Conservation (phyloP, 1,140 invertebrate species). For the Melanaphis sacchari region DNA sequence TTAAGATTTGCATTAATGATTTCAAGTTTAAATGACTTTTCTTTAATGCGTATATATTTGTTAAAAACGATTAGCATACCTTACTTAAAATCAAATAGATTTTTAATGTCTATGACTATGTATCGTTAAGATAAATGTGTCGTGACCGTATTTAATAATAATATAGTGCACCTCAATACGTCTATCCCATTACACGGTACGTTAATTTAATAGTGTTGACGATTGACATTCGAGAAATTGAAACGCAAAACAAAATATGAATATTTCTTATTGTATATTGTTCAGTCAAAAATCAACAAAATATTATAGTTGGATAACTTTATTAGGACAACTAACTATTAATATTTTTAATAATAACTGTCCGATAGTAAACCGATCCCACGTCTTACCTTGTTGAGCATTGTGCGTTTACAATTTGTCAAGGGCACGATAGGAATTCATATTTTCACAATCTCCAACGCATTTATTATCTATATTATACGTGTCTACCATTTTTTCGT, state of each 20-base stretch:
- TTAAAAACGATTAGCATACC: not conserved
- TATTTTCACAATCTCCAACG: slow-evolving; percentile 10
- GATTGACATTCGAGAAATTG: not conserved
- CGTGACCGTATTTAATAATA: slow-evolving; percentile 21
- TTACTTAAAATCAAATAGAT: slow-evolving; percentile 22
- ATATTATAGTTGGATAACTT: slow-evolving; percentile 10
- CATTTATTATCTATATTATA: not conserved
- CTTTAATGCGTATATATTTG: not conserved
- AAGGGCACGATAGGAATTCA: slow-evolving; percentile 11
- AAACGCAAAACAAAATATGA: not conserved
- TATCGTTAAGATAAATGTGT: not conserved
- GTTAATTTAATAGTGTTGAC: slow-evolving; percentile 6
- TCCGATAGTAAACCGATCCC: not conserved
- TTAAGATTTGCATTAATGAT: not conserved
- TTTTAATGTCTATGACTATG: not conserved
- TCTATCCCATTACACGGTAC: slow-evolving; percentile 31
- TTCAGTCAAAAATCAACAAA: not conserved
- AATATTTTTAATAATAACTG: slow-evolving; percentile 35
- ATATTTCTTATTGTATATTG: not conserved
- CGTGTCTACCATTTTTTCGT: not conserved
- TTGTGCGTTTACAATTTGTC: not conserved
- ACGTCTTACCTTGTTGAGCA: slow-evolving; percentile 11
- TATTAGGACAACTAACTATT: not conserved
- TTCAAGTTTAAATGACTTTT: not conserved
- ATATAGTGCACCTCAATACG: not conserved